Conservation (phyloP, 2,113 vertebrate genomes). For the Shinisaurus crocodilurus region DNA sequence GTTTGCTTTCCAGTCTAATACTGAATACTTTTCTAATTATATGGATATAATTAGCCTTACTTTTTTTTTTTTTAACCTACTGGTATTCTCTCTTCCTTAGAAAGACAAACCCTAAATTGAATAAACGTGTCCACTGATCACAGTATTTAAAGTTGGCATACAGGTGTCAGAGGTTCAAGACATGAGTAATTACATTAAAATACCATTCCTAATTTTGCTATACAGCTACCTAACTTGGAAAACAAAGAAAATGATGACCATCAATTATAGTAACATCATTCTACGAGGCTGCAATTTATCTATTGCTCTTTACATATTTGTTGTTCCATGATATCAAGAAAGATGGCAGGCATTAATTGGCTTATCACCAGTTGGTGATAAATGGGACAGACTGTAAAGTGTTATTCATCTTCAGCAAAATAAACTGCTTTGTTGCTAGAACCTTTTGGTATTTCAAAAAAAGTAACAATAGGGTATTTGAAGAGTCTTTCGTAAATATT, state of each 20-base stretch:
- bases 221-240: conserved; percentile 69
- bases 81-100: conserved; percentile 29
- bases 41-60: conserved; percentile 38
- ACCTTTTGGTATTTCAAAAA: conserved; percentile 43
- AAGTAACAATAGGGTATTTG: background rate
- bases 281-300: conserved; percentile 83
- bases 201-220: conserved; percentile 47
- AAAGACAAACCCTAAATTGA: conserved; percentile 28
- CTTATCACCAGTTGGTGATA: conserved; percentile 77
- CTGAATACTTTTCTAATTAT: conserved; percentile 36
- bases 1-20: conserved; percentile 51
- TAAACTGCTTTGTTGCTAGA: conserved; percentile 53
- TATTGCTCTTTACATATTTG: conserved; percentile 80
- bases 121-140: conserved; percentile 49
- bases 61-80: conserved; percentile 44
- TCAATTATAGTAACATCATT: conserved; percentile 86
- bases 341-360: conserved; percentile 77
- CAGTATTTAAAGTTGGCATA: conserved; percentile 49
- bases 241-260: conserved; percentile 83
- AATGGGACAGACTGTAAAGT: conserved; percentile 65
- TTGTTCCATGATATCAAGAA: conserved; percentile 70
- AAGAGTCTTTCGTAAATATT: background rate
- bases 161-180: conserved; percentile 54
- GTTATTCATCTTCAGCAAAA: conserved; percentile 64
- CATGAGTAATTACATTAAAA: conserved; percentile 68